These are phyloP conservation scores for Tympanuchus pallidicinctus DNA, from an alignment of 2,113 vertebrate species.

Conservation along the genomic window DNA sequence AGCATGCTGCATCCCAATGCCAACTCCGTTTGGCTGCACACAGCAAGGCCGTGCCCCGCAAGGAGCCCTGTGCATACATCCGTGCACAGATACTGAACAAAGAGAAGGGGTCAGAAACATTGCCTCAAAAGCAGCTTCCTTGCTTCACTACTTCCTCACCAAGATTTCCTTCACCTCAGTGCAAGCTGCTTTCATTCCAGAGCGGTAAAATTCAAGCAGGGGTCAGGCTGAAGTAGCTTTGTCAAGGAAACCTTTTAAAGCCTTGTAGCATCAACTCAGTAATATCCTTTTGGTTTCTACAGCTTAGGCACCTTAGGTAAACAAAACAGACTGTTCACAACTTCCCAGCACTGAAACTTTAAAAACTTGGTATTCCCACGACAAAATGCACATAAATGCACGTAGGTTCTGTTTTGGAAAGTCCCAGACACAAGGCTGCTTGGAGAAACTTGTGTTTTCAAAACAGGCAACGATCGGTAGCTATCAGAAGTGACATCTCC, in stretches of 20 bases:
- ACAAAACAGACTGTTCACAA: not conserved
- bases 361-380: not conserved
- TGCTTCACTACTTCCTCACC: not conserved
- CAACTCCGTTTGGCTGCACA: fast-evolving
- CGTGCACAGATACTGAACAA: fast-evolving
- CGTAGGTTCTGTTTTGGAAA: not conserved
- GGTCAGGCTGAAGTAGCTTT: not conserved
- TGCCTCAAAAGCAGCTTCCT: not conserved
- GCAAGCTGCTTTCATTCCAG: not conserved
- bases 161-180: not conserved
- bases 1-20: not conserved
- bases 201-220: not conserved
- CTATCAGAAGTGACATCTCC: not conserved
- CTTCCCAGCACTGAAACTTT: not conserved
- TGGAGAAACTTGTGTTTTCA: not conserved
- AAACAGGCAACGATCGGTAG: not conserved
- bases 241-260: not conserved
- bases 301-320: not conserved
- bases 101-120: not conserved
- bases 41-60: fast-evolving
- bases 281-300: not conserved
- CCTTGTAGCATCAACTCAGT: not conserved
- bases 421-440: fast-evolving
- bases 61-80: fast-evolving
- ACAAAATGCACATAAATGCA: not conserved